These are phyloP conservation scores for Pholis gunnellus DNA, from an alignment of 2,113 vertebrate genomes.

Conservation along the genomic window DNA sequence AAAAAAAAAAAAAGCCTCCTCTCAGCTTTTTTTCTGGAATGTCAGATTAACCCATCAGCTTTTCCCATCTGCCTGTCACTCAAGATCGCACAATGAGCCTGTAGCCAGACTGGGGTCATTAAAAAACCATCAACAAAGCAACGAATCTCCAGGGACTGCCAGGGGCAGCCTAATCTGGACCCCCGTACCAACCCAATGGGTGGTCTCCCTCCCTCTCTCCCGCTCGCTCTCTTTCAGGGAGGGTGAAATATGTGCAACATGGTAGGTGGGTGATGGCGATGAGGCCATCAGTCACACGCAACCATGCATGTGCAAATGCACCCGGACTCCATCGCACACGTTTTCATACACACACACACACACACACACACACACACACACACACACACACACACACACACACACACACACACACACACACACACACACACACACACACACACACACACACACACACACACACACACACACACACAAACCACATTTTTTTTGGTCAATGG, in stretches of 20 bases:
- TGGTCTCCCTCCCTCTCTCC: conserved; percentile 68
- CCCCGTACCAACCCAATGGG: conserved; percentile 77
- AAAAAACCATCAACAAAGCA: conserved; percentile 80
- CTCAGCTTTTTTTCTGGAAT: conserved; percentile 42
- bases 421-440: neutral
- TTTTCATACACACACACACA: neutral
- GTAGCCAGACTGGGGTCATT: conserved; percentile 72
- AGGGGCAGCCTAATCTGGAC: conserved; percentile 79
- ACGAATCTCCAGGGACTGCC: conserved; percentile 66
- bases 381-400: neutral
- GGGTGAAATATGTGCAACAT: conserved; percentile 30
- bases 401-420: neutral
- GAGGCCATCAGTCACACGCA: conserved; percentile 48
- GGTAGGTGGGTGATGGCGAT: conserved; percentile 32
- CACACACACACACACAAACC: neutral
- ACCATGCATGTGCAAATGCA: conserved; percentile 33
- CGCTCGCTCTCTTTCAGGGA: neutral
- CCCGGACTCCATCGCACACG: neutral
- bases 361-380: neutral
- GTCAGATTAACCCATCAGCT: conserved; percentile 70
- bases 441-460: neutral
- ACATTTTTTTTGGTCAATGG: conserved; percentile 21
- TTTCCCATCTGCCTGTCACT: conserved; percentile 77
- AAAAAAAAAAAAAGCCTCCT: conserved; percentile 4
- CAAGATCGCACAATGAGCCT: conserved; percentile 73